A percentile compares a stretch with the other conserved stretches of the same genome.
These are phyloP conservation scores for Rhincodon typus DNA, from an alignment of 2,797 vertebrate species.

Conservation along the genomic window DNA sequence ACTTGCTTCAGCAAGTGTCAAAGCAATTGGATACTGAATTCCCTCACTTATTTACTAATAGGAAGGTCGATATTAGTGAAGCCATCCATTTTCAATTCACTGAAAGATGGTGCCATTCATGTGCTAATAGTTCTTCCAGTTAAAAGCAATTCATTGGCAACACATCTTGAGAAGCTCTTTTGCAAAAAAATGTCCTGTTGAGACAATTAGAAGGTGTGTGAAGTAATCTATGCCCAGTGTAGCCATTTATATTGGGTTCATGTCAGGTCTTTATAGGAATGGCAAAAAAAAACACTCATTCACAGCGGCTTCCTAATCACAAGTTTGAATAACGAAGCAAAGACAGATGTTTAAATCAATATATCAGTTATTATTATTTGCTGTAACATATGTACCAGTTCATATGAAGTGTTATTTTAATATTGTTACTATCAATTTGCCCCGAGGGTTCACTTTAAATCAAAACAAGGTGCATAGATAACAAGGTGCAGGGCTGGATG, in stretches of 20 bases:
- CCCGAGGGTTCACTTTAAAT: not conserved
- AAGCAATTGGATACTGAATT: slow-evolving; percentile 45
- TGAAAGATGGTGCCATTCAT: not conserved
- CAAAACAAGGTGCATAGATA: slow-evolving; percentile 15
- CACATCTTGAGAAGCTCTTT: slow-evolving; percentile 37
- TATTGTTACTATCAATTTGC: not conserved
- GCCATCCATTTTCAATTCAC: not conserved
- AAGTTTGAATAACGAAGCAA: slow-evolving; percentile 40
- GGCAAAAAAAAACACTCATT: slow-evolving; percentile 32
- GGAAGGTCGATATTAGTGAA: slow-evolving; percentile 20
- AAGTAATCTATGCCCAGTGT: slow-evolving; percentile 37
- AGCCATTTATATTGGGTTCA: slow-evolving; percentile 40
- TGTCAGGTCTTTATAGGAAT: slow-evolving; percentile 40
- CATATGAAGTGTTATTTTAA: slow-evolving; percentile 20
- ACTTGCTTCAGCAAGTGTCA: slow-evolving; percentile 43
- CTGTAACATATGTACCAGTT: slow-evolving; percentile 22
- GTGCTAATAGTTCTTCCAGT: not conserved
- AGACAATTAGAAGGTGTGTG: slow-evolving; percentile 32
- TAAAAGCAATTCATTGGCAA: slow-evolving; percentile 38
- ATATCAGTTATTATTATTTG: slow-evolving; percentile 28
- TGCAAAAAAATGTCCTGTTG: slow-evolving; percentile 10
- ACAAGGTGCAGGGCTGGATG: too few relatives aligned
- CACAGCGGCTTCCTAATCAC: slow-evolving; percentile 38
- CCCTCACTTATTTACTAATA: slow-evolving; percentile 48
- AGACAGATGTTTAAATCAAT: slow-evolving; percentile 33